Conservation (phyloP, 92 coral and sea anemone genomes). For the Montipora capitata region DNA sequence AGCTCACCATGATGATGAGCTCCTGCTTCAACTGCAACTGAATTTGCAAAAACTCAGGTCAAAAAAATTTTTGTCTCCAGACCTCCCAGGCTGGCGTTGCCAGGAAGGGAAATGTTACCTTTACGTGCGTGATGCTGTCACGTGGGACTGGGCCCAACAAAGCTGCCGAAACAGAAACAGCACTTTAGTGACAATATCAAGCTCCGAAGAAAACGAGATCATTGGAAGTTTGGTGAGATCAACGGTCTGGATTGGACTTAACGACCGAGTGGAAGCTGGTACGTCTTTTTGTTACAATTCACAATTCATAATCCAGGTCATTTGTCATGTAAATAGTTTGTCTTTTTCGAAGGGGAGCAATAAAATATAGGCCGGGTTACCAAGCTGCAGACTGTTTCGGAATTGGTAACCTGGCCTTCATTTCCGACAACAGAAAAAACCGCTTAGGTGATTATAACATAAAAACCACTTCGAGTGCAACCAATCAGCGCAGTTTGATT, state of each 20-base stretch:
- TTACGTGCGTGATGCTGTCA: conserved; percentile 73
- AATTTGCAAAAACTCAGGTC: neutral
- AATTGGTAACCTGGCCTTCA: too few relatives aligned
- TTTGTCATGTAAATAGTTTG: too few relatives aligned
- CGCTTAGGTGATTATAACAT: too few relatives aligned
- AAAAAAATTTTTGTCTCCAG: conserved; percentile 26
- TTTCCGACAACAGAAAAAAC: too few relatives aligned
- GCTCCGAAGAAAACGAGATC: conserved; percentile 69
- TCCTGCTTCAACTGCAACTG: too few relatives aligned
- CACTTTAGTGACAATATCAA: conserved; percentile 75
- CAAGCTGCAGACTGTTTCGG: too few relatives aligned
- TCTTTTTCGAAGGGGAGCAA: too few relatives aligned
- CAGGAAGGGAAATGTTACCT: conserved; percentile 78
- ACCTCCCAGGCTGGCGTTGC: conserved; percentile 85
- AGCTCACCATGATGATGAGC: too few relatives aligned
- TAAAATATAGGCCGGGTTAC: too few relatives aligned
- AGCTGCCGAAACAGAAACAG: conserved; percentile 76
- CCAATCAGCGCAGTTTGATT: too few relatives aligned
- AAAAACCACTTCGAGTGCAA: too few relatives aligned
- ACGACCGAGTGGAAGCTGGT: conserved; percentile 98
- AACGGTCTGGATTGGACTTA: conserved; percentile 93
- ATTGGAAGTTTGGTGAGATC: conserved; percentile 70
- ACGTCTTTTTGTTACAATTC: neutral
- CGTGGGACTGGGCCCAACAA: conserved; percentile 89
- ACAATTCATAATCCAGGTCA: too few relatives aligned